Conservation (phyloP, 1,140 invertebrate species). For the Xylocopa sonorina region DNA sequence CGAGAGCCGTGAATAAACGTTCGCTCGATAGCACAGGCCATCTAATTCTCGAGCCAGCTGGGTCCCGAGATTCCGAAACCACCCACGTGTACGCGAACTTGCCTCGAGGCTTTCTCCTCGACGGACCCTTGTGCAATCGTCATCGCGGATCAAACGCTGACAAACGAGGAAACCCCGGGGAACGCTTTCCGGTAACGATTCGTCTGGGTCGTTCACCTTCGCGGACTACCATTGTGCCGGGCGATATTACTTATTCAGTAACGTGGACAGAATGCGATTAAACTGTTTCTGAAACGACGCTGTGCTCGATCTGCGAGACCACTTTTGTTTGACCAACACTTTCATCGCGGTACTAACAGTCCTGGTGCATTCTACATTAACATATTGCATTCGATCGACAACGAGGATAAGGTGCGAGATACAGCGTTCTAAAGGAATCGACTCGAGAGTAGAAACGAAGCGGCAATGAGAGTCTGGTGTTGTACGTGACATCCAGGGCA, state of each 20-base stretch:
- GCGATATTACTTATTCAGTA: slow-evolving; percentile 2
- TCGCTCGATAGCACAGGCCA: neutral
- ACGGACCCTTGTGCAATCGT: slow-evolving; percentile 48
- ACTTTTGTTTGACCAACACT: neutral
- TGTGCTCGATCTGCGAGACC: neutral
- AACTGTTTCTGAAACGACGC: neutral
- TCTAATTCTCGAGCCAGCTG: neutral
- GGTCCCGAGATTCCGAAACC: slow-evolving; percentile 4
- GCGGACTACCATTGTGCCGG: slow-evolving; percentile 4
- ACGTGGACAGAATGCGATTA: neutral
- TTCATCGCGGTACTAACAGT: neutral
- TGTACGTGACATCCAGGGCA: too few relatives aligned
- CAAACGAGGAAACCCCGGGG: slow-evolving; percentile 46
- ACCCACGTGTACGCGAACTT: slow-evolving; percentile 42
- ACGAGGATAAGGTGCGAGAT: too few relatives aligned
- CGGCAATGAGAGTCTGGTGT: too few relatives aligned
- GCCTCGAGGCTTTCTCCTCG: slow-evolving; percentile 45
- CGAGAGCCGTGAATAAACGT: neutral
- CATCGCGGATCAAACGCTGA: slow-evolving; percentile 36
- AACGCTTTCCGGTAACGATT: slow-evolving; percentile 10
- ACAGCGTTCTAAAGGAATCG: too few relatives aligned
- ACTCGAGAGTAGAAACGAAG: too few relatives aligned
- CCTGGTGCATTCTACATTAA: too few relatives aligned
- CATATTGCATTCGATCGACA: too few relatives aligned
- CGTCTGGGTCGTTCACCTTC: slow-evolving; percentile 35